phyloP scores from a whole-genome alignment of 1,140 invertebrate species.

The Hyposmocoma kahamanoa region DNA sequence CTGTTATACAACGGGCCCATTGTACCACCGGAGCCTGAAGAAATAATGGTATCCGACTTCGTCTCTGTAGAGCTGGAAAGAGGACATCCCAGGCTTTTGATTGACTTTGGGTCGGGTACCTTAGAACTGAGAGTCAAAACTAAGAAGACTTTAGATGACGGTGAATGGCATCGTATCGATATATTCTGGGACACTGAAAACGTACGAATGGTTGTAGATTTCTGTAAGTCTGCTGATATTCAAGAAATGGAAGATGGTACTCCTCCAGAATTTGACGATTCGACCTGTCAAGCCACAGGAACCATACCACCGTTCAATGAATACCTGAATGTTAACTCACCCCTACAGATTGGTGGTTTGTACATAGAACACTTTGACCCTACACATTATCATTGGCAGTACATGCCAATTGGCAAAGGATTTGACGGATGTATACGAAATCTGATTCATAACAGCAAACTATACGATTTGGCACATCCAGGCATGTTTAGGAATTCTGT shows the following conservation, averaged over 20 bases:
- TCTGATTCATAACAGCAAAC: slow-evolving; percentile 95
- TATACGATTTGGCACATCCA: slow-evolving; percentile 93
- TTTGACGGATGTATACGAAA: slow-evolving; percentile 97
- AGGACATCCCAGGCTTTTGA: slow-evolving; percentile 90
- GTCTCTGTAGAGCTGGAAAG: slow-evolving; percentile 94
- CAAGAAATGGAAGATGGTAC: slow-evolving; percentile 91
- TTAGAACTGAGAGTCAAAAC: slow-evolving; percentile 92
- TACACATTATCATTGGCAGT: slow-evolving; percentile 88
- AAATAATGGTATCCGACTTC: slow-evolving; percentile 93
- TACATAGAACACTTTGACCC: slow-evolving; percentile 91
- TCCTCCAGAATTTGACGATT: slow-evolving; percentile 88
- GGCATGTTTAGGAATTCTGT: slow-evolving; percentile 88
- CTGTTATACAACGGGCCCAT: slow-evolving; percentile 98
- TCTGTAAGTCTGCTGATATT: slow-evolving; percentile 90
- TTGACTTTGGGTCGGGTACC: slow-evolving; percentile 97
- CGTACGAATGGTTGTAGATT: slow-evolving; percentile 93
- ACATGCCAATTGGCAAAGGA: slow-evolving; percentile 89
- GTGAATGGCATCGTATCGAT: slow-evolving; percentile 96
- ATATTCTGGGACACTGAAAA: slow-evolving; percentile 96
- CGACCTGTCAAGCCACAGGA: slow-evolving; percentile 90
- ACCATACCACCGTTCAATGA: slow-evolving; percentile 96
- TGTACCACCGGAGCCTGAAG: slow-evolving; percentile 90
- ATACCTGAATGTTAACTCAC: slow-evolving; percentile 96
- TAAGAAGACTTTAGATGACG: slow-evolving; percentile 90
- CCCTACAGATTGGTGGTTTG: slow-evolving; percentile 93